Evolutionary conservation across 2,797 vertebrate genomes (phyloP), one percentile per base, ranked within the genome.

Genomic region (Cottoperca gobio): DNA sequence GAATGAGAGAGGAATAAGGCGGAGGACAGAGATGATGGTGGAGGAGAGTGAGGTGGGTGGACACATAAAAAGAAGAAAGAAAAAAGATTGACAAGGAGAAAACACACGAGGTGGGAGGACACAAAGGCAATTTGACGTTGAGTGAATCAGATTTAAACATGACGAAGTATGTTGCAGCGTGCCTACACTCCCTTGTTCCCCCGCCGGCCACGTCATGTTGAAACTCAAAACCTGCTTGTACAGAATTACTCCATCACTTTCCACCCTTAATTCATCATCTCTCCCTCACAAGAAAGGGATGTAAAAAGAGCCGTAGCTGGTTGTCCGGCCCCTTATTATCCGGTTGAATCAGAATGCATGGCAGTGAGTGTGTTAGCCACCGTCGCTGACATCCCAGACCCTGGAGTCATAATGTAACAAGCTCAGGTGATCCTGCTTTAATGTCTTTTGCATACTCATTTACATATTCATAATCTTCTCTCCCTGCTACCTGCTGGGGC

Each of bases 401-500:
- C 90, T 67, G 76, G 86, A 92, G 93, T 92, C 89, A 86, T 80
- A 87, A 89, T 83, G 90, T 91, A 92, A 92, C 90, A 91, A 90
- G 90, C 90, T 88, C 89, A 92, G 92, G 91, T 93, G 93, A 92
- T 92, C 86, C 83, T 70, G 50, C 88, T 89, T 92, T 90, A 88
- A 89, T 89, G 86, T 86, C 83, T 86, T 89, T 88, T 88, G 86
- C 83, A 89, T 83, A 84, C 68, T 90, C 78, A 89, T 93, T 86
- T 92, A 71, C 91, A 93, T 94, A 91, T 93, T 92, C 88, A 92
- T 92, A 84, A 90, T 80, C 83, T 89, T 62, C 64, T 88, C 72
- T 83, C 77, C 65, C 54, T 45, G 62, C 85, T 86, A 83, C 88
- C 91, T 88, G 91, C 93, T 86, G 88, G 70, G 91, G 91, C 91